Base-by-base conservation (phyloP, 2,797 vertebrate genomes). In the Sternotherus odoratus region DNA sequence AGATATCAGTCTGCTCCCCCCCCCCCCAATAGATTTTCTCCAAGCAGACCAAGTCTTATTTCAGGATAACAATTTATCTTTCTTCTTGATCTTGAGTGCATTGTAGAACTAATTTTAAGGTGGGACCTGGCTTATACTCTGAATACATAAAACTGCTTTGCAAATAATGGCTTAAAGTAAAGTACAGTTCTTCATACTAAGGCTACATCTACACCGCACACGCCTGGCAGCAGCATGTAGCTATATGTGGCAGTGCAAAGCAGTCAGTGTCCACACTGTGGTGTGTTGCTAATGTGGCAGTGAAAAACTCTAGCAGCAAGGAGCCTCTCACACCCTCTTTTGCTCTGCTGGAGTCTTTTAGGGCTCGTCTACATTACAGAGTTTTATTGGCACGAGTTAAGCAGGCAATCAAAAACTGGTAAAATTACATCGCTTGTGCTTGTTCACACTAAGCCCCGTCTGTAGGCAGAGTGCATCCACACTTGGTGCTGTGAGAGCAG, bases 61-160 rank as follows among this genome's bases (percentile, higher is more conserved):
- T 57, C 43, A 48, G 72, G 26, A 21, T 79, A 96, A 89, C 88
- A 85, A 92, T 89, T 88, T 30, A 82, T 88, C 94, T 87, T 93
- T 86, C 46, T 85, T 72, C 75, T 90, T 94, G 79, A 93, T 92
- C 79, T 91, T 85, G 91, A 90, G 50, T 77, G 88, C 74, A 81
- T 80, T 81, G 92, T 91, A 82, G 39, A 48, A 49, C 66, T 69
- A 79, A 94, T 89, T 51, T 74, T 66, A 78, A 88, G 1, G 85
- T 8, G 57, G 75, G 54, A 91, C 66, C 57, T 69, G 83, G 87
- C 72, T 84, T 33, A 80, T 81, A 77, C n/a, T 69, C 63, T 69
- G 85, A 92, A 50, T 46, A 16, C 19, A 49, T 84, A 89, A 87
- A 86, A 54, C 6, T 56, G 48, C 43, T 92, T 79, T 36, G 53